A percentile compares a stretch with the other conserved stretches of the same genome.
phyloP scores from a whole-genome alignment of 23 tunicate genomes.

The Ciona savignyi region DNA sequence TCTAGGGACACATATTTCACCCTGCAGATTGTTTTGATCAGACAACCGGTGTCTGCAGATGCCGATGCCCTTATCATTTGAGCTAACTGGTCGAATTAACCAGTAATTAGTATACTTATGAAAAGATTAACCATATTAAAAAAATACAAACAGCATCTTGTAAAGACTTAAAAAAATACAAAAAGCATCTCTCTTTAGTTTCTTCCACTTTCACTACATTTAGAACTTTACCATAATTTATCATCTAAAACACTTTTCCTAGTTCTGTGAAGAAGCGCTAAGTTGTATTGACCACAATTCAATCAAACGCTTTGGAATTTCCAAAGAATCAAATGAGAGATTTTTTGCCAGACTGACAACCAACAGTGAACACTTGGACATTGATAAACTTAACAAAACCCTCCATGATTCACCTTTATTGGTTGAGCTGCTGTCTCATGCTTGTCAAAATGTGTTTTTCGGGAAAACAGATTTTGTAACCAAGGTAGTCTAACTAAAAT shows the following conservation, averaged over 20 bases:
- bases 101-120: too few relatives aligned
- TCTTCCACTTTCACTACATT: too few relatives aligned
- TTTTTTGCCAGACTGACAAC: not conserved
- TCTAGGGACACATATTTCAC: too few relatives aligned
- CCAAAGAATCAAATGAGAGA: not conserved
- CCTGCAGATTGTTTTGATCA: too few relatives aligned
- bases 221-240: too few relatives aligned
- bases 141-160: too few relatives aligned
- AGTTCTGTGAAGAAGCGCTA: constrained; percentile 1
- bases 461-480: not conserved
- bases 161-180: too few relatives aligned
- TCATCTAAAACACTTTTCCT: not conserved
- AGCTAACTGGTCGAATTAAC: too few relatives aligned
- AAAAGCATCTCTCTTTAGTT: too few relatives aligned
- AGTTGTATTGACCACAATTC: not conserved
- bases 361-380: not conserved
- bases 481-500: constrained; percentile 7
- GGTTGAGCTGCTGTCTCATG: constrained; percentile 3
- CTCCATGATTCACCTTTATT: constrained; percentile 5
- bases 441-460: constrained; percentile 17
- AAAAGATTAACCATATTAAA: too few relatives aligned
- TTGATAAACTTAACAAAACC: not conserved
- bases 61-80: too few relatives aligned
- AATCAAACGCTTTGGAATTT: constrained; percentile 6
- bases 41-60: too few relatives aligned